A percentile compares a stretch with the other conserved stretches of the same genome.
These are phyloP conservation scores for Phaenicophaeus curvirostris DNA, from an alignment of 2,797 vertebrate species.

Conservation along the genomic window DNA sequence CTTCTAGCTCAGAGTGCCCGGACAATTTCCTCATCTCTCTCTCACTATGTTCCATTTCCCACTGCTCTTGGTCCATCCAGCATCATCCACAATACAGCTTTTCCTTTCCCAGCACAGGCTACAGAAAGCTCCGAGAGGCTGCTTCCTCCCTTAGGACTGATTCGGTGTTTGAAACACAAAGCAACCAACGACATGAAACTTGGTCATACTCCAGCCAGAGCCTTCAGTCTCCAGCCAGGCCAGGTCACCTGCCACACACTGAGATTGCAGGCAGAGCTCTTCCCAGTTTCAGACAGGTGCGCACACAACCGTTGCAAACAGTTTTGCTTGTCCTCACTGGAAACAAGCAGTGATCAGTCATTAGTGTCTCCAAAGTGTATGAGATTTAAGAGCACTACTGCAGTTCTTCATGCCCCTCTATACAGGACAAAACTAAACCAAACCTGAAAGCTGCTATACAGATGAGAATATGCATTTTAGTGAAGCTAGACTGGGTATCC, in stretches of 20 bases:
- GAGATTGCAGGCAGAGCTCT: background rate
- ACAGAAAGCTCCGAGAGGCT: background rate
- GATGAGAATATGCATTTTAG: background rate
- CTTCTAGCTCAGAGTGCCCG: no score
- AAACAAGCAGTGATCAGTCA: rapidly evolving
- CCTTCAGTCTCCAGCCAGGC: background rate
- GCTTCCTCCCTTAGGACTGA: background rate
- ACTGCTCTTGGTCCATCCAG: background rate
- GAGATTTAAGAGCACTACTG: background rate
- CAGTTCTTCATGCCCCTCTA: background rate
- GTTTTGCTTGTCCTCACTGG: background rate
- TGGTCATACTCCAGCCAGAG: no score
- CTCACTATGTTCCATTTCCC: background rate
- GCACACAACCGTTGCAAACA: background rate
- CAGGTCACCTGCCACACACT: background rate
- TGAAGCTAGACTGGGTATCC: background rate
- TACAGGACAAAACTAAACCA: background rate
- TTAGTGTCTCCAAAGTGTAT: background rate
- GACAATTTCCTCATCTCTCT: no score
- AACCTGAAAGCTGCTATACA: background rate
- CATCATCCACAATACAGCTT: background rate
- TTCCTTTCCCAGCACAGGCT: background rate
- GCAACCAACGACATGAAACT: background rate
- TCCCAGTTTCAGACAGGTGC: background rate
- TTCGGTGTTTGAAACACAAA: background rate